phyloP scores from a whole-genome alignment of 2,888 invertebrate genomes.

The Buathra laborator region DNA sequence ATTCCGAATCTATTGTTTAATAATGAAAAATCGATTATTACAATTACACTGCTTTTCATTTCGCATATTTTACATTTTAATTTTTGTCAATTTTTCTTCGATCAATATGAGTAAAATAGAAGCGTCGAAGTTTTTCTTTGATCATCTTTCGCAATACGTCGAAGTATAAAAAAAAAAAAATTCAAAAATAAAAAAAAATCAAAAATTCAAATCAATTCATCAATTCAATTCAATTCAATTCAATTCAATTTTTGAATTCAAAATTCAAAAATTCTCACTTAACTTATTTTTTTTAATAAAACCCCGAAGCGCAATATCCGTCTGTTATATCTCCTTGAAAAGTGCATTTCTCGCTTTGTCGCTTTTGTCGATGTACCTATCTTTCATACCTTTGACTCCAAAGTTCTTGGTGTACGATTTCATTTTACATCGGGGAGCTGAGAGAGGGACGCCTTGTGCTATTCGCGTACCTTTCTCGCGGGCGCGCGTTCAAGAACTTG shows the following conservation, averaged over 20 bases:
- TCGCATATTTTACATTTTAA: background rate
- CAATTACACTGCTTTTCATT: background rate
- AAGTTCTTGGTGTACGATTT: slow-evolving; percentile 36
- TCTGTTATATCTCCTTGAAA: background rate
- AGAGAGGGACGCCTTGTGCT: background rate
- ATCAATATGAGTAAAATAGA: too few species aligned
- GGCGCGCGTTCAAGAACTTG: slow-evolving; percentile 54
- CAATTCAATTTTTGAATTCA: too few species aligned
- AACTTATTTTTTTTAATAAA: background rate
- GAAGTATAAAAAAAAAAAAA: too few species aligned
- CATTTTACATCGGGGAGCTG: background rate
- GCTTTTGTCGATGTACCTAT: background rate
- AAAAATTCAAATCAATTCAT: too few species aligned
- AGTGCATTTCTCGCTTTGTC: slow-evolving; percentile 1
- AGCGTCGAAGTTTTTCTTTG: too few species aligned
- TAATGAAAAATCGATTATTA: background rate
- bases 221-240: too few species aligned
- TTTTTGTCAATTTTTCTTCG: too few species aligned
- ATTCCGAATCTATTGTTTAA: background rate
- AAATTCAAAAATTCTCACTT: too few species aligned
- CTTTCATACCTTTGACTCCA: background rate
- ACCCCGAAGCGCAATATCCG: background rate
- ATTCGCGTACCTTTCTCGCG: slow-evolving; percentile 30
- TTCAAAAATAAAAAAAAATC: too few species aligned
- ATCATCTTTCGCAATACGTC: too few species aligned